Evolutionary conservation across 2,113 vertebrate genomes (phyloP).

Genomic region (Podiceps cristatus): DNA sequence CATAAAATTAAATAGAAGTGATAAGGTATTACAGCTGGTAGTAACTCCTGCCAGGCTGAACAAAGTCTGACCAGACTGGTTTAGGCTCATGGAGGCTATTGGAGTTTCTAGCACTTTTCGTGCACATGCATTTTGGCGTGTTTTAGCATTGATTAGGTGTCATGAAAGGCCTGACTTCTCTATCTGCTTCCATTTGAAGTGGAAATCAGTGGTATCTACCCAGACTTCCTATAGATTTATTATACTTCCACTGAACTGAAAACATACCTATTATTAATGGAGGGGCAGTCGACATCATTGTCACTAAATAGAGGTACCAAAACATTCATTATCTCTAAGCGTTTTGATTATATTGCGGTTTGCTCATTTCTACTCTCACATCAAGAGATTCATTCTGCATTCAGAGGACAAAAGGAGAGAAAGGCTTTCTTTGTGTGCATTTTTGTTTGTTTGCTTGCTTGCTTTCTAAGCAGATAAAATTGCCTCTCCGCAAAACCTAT

Average conservation of each 20-base stretch:
- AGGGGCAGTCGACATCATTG: background rate
- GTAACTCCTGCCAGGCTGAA: background rate
- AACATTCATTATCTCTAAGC: background rate
- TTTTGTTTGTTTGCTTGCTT: background rate
- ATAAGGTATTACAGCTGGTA: background rate
- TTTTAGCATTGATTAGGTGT: background rate
- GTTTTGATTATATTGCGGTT: background rate
- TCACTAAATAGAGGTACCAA: background rate
- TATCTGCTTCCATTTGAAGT: background rate
- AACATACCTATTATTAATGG: background rate
- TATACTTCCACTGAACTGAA: background rate
- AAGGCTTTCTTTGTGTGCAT: background rate
- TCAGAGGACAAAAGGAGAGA: background rate
- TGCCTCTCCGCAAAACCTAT: background rate
- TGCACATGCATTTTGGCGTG: rapidly evolving
- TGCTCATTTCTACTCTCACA: background rate
- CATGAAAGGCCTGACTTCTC: background rate
- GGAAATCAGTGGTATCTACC: background rate
- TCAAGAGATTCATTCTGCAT: background rate
- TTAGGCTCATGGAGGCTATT: rapidly evolving
- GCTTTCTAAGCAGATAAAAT: background rate
- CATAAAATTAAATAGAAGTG: background rate
- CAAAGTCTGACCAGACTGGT: rapidly evolving
- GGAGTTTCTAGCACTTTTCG: background rate
- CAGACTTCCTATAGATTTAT: background rate